Conservation (phyloP, 2,113 vertebrate genomes). For the Crotalus horridus region DNA sequence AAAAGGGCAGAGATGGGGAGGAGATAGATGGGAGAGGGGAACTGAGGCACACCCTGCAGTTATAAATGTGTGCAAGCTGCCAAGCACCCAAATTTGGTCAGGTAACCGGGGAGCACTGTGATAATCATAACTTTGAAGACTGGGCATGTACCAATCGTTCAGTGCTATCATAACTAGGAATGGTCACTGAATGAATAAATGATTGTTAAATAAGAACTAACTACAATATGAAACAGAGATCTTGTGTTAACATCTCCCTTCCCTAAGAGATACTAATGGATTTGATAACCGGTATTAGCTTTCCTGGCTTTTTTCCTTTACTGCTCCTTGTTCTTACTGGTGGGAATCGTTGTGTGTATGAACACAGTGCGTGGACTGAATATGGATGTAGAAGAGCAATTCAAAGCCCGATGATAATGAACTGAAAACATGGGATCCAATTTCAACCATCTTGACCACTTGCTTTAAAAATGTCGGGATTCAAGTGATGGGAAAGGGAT, state of each 20-base stretch:
- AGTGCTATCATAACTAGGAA: neutral
- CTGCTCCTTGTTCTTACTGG: neutral
- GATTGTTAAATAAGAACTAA: neutral
- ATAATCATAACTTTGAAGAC: neutral
- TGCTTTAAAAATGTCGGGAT: neutral
- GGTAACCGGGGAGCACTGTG: neutral
- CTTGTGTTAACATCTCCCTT: neutral
- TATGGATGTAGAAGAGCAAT: neutral
- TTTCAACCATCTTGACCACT: neutral
- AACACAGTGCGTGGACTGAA: neutral
- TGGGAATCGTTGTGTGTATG: neutral
- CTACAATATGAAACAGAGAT: neutral
- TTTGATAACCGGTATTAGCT: neutral
- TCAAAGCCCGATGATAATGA: neutral
- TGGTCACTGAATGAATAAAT: neutral
- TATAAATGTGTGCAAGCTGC: neutral
- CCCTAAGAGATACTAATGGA: neutral
- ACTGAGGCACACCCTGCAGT: neutral
- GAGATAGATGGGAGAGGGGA: neutral
- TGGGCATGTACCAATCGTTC: neutral
- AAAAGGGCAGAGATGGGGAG: neutral
- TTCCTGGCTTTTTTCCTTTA: neutral
- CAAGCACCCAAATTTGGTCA: neutral
- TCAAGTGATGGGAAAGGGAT: neutral
- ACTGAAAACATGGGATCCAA: neutral